A percentile compares a stretch with the other conserved stretches of the same genome.
Conservation (phyloP, 2,888 invertebrate genomes). For the Epicampocera succincta region DNA sequence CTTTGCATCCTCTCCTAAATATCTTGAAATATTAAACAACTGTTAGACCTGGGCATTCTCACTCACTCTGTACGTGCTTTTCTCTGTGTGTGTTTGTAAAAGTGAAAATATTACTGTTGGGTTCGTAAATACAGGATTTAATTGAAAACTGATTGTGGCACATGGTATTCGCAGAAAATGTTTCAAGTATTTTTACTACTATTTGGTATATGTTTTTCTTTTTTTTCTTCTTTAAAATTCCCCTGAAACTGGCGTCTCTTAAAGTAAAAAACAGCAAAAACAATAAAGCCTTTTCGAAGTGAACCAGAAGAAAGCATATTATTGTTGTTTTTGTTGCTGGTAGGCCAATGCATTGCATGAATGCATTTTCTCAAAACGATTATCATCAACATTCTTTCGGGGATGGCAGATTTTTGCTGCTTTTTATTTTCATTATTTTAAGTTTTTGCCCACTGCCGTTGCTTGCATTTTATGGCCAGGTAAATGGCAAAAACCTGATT, state of each 20-base stretch:
- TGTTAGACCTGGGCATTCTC: neutral
- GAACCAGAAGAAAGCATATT: neutral
- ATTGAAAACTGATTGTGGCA: constrained; percentile 74
- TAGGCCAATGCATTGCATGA: constrained; percentile 59
- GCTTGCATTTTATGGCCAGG: constrained; percentile 46
- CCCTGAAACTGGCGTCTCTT: constrained; percentile 49
- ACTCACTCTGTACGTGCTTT: neutral
- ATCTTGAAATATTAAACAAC: neutral
- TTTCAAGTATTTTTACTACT: constrained; percentile 55
- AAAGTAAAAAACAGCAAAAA: neutral
- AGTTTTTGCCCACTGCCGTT: neutral
- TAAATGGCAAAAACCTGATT: constrained; percentile 48
- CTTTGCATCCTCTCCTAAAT: no score
- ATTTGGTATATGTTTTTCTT: constrained; percentile 16
- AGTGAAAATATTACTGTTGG: neutral
- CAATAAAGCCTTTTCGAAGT: neutral
- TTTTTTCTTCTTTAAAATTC: constrained; percentile 15
- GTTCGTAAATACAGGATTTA: constrained; percentile 71
- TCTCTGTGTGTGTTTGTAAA: neutral
- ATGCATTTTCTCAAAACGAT: constrained; percentile 66
- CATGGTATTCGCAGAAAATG: constrained; percentile 58
- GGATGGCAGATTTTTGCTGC: constrained; percentile 4
- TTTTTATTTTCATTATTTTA: constrained; percentile 44
- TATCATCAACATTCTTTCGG: constrained; percentile 60
- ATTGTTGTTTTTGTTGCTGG: constrained; percentile 17